Conservation (phyloP, 2,113 vertebrate genomes). For the Hucho hucho region DNA sequence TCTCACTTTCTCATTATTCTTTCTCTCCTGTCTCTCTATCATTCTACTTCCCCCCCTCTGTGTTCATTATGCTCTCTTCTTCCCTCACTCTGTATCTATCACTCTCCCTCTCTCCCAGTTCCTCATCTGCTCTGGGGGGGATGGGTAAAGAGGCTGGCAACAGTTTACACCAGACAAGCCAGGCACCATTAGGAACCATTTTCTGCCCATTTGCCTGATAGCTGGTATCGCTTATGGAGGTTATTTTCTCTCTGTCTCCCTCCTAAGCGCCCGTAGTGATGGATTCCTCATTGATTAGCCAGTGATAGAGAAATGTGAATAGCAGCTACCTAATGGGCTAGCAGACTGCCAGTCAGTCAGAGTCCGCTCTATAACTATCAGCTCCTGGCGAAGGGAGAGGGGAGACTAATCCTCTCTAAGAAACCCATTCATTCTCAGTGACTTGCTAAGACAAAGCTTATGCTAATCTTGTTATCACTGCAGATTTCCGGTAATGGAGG, state of each 20-base stretch:
- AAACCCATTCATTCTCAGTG: constrained; percentile 62
- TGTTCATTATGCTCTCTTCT: no score
- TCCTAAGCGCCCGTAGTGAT: constrained; percentile 46
- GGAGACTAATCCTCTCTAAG: constrained; percentile 60
- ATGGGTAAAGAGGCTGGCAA: constrained; percentile 48
- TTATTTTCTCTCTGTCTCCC: constrained; percentile 54
- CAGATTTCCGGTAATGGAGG: constrained; percentile 50
- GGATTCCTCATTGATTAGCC: constrained; percentile 57
- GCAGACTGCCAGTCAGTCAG: constrained; percentile 33
- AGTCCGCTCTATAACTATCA: constrained; percentile 52
- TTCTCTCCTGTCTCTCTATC: constrained; percentile 2
- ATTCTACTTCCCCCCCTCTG: constrained; percentile 9
- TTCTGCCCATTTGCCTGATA: constrained; percentile 67
- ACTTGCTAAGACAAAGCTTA: constrained; percentile 61
- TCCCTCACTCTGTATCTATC: not conserved
- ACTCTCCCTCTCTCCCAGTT: constrained; percentile 22
- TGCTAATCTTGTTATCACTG: constrained; percentile 67
- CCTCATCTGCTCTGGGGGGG: constrained; percentile 52
- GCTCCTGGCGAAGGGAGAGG: constrained; percentile 26
- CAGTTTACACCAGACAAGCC: constrained; percentile 55
- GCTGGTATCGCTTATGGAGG: constrained; percentile 60
- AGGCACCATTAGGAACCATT: constrained; percentile 67
- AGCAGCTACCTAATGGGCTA: constrained; percentile 30
- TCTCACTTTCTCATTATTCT: constrained; percentile 20
- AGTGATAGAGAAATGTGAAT: constrained; percentile 31